A percentile compares a stretch with the other conserved stretches of the same genome.
phyloP scores from a whole-genome alignment of 2,797 vertebrate species.

The Gallinago solitaria region DNA sequence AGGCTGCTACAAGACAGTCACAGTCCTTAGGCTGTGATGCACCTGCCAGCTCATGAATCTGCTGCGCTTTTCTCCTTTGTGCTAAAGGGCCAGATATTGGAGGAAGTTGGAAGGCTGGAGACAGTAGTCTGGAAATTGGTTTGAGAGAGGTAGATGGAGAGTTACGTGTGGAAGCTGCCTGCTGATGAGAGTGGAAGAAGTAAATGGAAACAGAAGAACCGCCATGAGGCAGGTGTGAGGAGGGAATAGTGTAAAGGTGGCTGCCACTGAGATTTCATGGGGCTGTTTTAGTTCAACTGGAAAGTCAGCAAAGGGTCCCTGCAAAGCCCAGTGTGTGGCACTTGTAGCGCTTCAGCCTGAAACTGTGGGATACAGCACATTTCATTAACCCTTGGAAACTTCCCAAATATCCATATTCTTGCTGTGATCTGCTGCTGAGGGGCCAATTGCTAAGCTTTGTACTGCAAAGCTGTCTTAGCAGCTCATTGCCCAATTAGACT shows the following conservation, averaged over 20 bases:
- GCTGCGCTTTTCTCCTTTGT: neutral
- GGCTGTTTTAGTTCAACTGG: neutral
- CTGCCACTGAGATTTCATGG: neutral
- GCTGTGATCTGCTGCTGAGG: neutral
- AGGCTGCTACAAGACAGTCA: neutral
- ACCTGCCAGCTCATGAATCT: neutral
- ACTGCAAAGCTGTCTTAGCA: neutral
- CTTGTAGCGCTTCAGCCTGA: neutral
- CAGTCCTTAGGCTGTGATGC: neutral
- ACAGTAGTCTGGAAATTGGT: neutral
- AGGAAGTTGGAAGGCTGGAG: neutral
- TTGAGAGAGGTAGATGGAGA: neutral
- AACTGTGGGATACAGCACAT: neutral
- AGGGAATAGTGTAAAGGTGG: neutral
- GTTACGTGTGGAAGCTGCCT: neutral
- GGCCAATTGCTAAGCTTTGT: neutral
- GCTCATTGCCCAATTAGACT: neutral
- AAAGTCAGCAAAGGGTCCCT: neutral
- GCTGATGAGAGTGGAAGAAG: neutral
- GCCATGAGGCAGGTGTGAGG: neutral
- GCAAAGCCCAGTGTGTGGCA: neutral
- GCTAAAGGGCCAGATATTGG: neutral
- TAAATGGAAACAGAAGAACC: neutral
- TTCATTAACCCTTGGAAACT: neutral
- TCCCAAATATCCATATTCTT: rapidly evolving